Base-by-base conservation (phyloP, 2,113 vertebrate genomes). In the Pygathrix nemaeus region DNA sequence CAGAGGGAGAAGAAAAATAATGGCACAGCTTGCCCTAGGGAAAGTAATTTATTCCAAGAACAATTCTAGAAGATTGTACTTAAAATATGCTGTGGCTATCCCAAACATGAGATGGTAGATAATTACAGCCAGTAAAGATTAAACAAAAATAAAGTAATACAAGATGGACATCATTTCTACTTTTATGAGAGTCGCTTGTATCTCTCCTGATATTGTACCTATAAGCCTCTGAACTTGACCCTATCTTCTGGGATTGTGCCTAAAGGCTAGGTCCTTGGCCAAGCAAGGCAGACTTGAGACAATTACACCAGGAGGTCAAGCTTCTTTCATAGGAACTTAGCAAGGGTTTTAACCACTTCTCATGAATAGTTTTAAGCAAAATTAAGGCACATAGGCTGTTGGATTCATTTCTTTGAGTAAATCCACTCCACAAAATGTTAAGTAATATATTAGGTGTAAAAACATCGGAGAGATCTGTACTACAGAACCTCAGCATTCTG, bases 271-370 rank as follows among this genome's bases (percentile, higher is more conserved):
- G 30, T 59, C 59, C 79, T 21, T 43, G 32, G 12, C 20, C 20
- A 70, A 66, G 14, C 18, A 38, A 59, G 35, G 48, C 25, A 88
- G 66, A 6, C 64, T 57, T 76, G 18, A 61, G n/a, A 48, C 6
- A 59, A 17, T 55, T 61, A 84, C 9, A 61, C 12, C 45, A 73
- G 6, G 16, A 80, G 30, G 6, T 61, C 20, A 64, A 61, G 4
- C 7, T 7, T 73, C n/a, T 73, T 73, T 48, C 13, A 72, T 0
- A 72, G 27, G 52, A 38, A 84, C 48, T 80, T 73, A 84, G 30
- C 52, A 85, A 95, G 20, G 35, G 38, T 32, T 84, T 78, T 95
- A 84, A 50, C 6, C 30, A 96, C 64, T 97, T 84, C 17, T 70
- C 50, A 20, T 16, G 13, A 73, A 79, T 2, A 72, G 18, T 30